Conservation (phyloP, 2,888 invertebrate genomes). For the Endomychus coccineus region DNA sequence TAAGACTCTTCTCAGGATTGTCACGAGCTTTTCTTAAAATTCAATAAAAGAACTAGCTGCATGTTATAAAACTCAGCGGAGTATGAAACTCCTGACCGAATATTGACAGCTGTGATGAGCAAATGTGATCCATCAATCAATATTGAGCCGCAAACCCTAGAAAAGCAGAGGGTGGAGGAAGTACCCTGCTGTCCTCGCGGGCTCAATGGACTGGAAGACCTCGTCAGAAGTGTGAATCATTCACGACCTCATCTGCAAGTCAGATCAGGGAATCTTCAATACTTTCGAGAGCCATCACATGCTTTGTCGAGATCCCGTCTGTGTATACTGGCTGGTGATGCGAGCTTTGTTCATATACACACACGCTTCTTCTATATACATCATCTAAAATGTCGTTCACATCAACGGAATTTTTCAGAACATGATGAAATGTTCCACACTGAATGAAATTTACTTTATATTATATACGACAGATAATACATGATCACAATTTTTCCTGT, state of each 20-base stretch:
- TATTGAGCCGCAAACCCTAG: constrained; percentile 11
- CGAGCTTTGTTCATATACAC: no score
- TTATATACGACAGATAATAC: no score
- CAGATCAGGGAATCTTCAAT: constrained; percentile 32
- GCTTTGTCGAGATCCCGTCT: constrained; percentile 12
- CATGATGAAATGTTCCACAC: no score
- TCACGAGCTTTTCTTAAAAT: no score
- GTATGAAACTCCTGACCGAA: constrained; percentile 13
- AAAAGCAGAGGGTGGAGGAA: background rate
- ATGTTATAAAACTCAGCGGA: constrained; percentile 8
- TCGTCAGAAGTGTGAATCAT: constrained; percentile 39
- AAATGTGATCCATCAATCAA: constrained; percentile 11
- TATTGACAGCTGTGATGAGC: constrained; percentile 12
- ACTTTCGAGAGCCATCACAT: constrained; percentile 14
- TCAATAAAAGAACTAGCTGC: no score
- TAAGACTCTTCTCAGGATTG: no score
- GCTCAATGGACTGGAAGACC: constrained; percentile 37
- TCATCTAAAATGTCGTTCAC: no score
- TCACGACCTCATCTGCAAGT: constrained; percentile 38
- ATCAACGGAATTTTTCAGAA: no score
- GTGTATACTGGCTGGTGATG: constrained; percentile 14
- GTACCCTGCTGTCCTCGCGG: constrained; percentile 23
- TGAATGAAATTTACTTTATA: no score
- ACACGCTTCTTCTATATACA: no score
- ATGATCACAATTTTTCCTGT: no score